Evolutionary conservation across 2,797 vertebrate species (phyloP), one percentile per base, ranked within the genome.

Genomic region (Picus viridis): DNA sequence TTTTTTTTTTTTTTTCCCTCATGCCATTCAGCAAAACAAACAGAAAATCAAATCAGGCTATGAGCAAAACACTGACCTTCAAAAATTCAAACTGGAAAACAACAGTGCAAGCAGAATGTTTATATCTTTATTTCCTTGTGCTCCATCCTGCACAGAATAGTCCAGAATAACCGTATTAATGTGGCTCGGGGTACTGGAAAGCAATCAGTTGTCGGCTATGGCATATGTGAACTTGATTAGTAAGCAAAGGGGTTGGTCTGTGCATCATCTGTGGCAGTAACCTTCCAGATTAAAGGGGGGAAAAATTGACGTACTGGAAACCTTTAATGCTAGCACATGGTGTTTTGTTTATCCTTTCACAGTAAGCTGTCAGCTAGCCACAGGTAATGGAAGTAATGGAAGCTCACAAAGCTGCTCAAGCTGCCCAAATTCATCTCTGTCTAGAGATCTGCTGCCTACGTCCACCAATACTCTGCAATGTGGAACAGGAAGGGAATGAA

Each of bases 361-460:
- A 75, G 47, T 26, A 62, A 39, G 16, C 24, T 78, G 47, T 75
- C 82, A 85, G 82, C 41, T 63, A 89, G 27, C 70, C 27, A 29
- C 49, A 84, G 34, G 53, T 54, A 80, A 71, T 26, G 43, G 41
- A 83, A 68, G 15, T 9, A 86, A 36, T 71, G 71, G 74, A 82
- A 85, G 16, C 12, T 92, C 75, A 86, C 58, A 78, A 59, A 90
- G 19, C 20, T 85, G 9, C 78, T 91, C 79, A 80, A 86, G n/a
- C 8, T 78, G 27, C 75, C 30, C 58, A 93, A 67, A 61, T 14
- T 17, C 34, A 19, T 11, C 18, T 82, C 27, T 69, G 34, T 11
- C 70, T 57, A 29, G 32, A 82, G 76, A 90, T 27, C 32, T 70
- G n/a, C 58, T 62, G 56, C 20, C 45, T 72, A 15, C 10, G 45